Evolutionary conservation across 2,113 vertebrate species (phyloP), one percentile per base, ranked within the genome.

Genomic region (Syngnathus typhle): DNA sequence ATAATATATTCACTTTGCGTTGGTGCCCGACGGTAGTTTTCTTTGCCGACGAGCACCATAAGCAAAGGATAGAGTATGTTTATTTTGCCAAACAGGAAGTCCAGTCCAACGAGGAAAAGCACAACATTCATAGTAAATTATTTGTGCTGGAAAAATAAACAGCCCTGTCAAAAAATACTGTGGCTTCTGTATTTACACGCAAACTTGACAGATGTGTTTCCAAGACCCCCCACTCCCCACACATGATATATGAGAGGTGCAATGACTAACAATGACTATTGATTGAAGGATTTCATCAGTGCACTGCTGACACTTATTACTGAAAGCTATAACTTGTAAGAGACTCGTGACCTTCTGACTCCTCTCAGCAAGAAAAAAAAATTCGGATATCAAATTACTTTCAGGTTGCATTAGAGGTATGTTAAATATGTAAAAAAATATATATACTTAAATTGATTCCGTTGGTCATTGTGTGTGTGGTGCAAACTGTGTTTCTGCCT

Each of bases 211-310:
- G 67, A 76, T 73, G 41, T 43, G 38, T 65, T 68, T 74, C 7
- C 63, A 75, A 23, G 21, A 52, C 43, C 44, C 54, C 69, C 65
- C 64, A 41, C n/a, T 49, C 56, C 59, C 54, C 43, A 23, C 56
- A 16, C 58, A 65, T 77, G 71, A 78, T 74, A 39, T 64, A 79
- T 73, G 68, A 68, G n/a, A 61, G 76, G 5, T 67, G 54, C 56
- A 72, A 76, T 52, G 54, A 5, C 36, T 1, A 36, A 71, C 60
- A n/a, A n/a, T n/a, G n/a, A n/a, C 65, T 75, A 72, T 81, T 76
- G 82, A 81, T 72, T 62, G 65, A 68, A 36, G 71, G 72, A 10
- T 51, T 75, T 71, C 62, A 78, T 86, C 80, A 81, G 52, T 19
- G 6, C 80, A 81, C 47, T 19, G 6, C 36, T 75, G 77, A 82